Evolutionary conservation across 1,140 invertebrate genomes (phyloP).

Genomic region (Vanessa atalanta): DNA sequence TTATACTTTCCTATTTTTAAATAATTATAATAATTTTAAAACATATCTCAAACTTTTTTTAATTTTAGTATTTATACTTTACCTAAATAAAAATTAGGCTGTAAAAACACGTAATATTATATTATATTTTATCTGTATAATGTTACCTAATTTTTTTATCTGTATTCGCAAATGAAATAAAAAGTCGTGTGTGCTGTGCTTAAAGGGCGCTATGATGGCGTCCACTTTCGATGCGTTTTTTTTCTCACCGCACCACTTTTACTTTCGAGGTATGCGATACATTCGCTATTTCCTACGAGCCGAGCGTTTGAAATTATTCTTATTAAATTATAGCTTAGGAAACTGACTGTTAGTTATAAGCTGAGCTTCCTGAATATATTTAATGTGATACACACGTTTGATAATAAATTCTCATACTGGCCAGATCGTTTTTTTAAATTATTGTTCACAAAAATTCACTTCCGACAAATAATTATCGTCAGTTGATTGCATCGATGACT

Average conservation of each 20-base stretch:
- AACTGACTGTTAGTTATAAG: background rate
- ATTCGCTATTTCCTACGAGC: background rate
- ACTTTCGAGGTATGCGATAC: slow-evolving; percentile 10
- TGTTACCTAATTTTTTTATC: background rate
- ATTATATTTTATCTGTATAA: no score
- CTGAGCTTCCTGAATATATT: background rate
- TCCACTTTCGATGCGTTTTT: slow-evolving; percentile 7
- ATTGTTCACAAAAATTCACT: no score
- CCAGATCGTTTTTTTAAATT: no score
- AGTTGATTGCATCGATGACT: no score
- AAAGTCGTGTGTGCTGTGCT: background rate
- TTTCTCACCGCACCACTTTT: slow-evolving; percentile 14
- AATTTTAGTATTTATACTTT: no score
- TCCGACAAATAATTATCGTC: no score
- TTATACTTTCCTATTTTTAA: no score
- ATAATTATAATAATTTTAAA: no score
- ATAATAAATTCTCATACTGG: no score
- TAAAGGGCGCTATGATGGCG: slow-evolving; percentile 7
- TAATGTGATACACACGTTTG: background rate
- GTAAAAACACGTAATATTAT: no score
- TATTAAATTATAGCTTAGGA: background rate
- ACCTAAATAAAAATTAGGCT: no score
- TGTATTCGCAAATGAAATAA: background rate
- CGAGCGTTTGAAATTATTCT: slow-evolving; percentile 4
- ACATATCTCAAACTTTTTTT: no score